Evolutionary conservation across 1,140 invertebrate species (phyloP).

Genomic region (Dreissena rostriformis): DNA sequence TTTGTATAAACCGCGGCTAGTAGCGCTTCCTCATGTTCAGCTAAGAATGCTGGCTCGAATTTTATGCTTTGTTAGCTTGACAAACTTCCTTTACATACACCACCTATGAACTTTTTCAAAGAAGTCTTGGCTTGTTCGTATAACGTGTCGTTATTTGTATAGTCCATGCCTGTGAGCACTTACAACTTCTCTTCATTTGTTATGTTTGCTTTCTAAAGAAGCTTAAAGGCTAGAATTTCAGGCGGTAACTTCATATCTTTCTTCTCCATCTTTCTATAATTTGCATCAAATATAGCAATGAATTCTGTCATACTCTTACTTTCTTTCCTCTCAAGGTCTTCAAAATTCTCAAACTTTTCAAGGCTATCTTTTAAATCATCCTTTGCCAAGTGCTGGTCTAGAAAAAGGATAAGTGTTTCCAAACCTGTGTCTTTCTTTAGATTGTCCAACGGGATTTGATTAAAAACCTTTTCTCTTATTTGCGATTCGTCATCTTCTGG

Average conservation of each 20-base stretch:
- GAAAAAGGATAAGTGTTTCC: conserved; percentile 45
- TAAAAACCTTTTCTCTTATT: conserved; percentile 14
- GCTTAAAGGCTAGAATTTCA: conserved; percentile 63
- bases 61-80: neutral
- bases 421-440: conserved; percentile 53
- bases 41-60: no score
- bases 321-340: conserved; percentile 36
- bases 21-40: no score
- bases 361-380: conserved; percentile 51
- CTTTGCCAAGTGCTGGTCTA: conserved; percentile 57
- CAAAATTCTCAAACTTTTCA: conserved; percentile 58
- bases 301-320: conserved; percentile 43
- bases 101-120: conserved; percentile 54
- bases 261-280: conserved; percentile 59
- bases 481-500: neutral
- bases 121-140: no score
- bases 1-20: no score
- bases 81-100: neutral
- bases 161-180: no score
- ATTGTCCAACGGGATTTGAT: no score
- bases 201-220: conserved; percentile 59
- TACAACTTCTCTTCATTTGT: conserved; percentile 61
- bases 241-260: conserved; percentile 59
- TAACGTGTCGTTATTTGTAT: no score
- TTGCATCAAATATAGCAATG: no score